A percentile compares a stretch with the other conserved stretches of the same genome.
Conservation (phyloP, 2,888 invertebrate species). For the Meghimatium bilineatum region DNA sequence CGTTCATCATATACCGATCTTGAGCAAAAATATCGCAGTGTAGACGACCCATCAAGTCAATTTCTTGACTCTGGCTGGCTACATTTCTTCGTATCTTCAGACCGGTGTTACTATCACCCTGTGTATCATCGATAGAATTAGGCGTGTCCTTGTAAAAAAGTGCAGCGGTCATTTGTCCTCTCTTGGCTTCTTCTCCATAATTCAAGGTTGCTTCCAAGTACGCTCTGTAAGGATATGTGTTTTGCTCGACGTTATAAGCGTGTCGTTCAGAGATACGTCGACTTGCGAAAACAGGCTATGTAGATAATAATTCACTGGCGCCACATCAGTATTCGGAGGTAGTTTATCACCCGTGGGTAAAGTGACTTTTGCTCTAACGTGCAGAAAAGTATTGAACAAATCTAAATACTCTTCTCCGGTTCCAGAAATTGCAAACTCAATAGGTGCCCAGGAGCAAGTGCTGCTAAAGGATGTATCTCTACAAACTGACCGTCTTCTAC, state of each 20-base stretch:
- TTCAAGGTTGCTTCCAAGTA: slow-evolving; percentile 48
- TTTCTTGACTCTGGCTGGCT: background rate
- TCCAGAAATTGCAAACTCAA: slow-evolving; percentile 52
- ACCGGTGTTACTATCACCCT: background rate
- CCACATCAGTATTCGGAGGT: slow-evolving; percentile 29
- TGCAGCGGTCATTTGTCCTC: no score
- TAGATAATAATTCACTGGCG: slow-evolving; percentile 47
- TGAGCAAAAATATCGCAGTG: slow-evolving; percentile 35
- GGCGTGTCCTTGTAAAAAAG: background rate
- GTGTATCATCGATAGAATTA: background rate
- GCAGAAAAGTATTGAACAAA: slow-evolving; percentile 46
- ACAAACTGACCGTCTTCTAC: slow-evolving; percentile 45
- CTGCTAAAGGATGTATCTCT: slow-evolving; percentile 42
- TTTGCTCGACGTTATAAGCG: slow-evolving; percentile 40
- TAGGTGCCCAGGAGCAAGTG: slow-evolving; percentile 38
- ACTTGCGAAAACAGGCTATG: slow-evolving; percentile 50
- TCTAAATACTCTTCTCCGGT: slow-evolving; percentile 51
- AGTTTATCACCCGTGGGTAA: slow-evolving; percentile 44
- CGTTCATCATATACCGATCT: slow-evolving; percentile 42
- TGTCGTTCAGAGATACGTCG: slow-evolving; percentile 51
- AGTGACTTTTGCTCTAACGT: slow-evolving; percentile 49
- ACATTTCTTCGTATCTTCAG: background rate
- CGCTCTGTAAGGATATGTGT: slow-evolving; percentile 53
- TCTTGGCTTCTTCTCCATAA: slow-evolving; percentile 25
- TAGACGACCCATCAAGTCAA: slow-evolving; percentile 39